Base-by-base conservation (phyloP, 2,113 vertebrate species). In the Oryzias curvinotus region DNA sequence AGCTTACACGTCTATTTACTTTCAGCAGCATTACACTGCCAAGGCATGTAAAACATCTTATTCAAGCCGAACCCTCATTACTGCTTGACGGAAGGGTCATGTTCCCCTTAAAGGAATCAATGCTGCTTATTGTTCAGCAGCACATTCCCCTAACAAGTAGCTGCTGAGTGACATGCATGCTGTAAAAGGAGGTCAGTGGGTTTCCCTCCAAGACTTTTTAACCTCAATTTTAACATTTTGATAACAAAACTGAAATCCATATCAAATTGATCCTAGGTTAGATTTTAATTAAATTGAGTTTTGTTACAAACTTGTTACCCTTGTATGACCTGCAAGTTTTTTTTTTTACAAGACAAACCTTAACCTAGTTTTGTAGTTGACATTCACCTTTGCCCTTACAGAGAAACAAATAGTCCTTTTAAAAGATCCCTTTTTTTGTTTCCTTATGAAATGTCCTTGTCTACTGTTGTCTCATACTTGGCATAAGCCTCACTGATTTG, bases 91-190 rank as follows among this genome's bases (percentile, higher is more conserved):
- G 17, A 73, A 61, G 45, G 44, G 58, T 59, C 0, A 1, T 52
- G 41, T 50, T 65, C 19, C 42, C 30, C 45, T 21, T 41, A 25
- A 64, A 61, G 52, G 16, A 81, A 76, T 78, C 56, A 77, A 52
- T 73, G 71, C 64, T 68, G 36, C 14, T 66, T 78, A 74, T 77
- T 56, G 72, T 77, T 76, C 19, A 57, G 50, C 46, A 57, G 18
- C 45, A 57, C 43, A 65, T 72, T 73, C 45, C 57, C 25, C 46
- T 45, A 52, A 60, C 62, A 52, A 43, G 16, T 26, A 57, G 36
- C 23, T 55, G 53, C 26, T 36, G 48, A 60, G n/a, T 45, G 47
- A 28, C 45, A 28, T 16, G 26, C 26, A 42, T 14, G 46, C 59
- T 45, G 48, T 18, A 26, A 42, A 43, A 56, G 51, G 47, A 63